A percentile compares a stretch with the other conserved stretches of the same genome.
phyloP scores from a whole-genome alignment of 2,888 invertebrate genomes.

The Xestia c-nigrum region DNA sequence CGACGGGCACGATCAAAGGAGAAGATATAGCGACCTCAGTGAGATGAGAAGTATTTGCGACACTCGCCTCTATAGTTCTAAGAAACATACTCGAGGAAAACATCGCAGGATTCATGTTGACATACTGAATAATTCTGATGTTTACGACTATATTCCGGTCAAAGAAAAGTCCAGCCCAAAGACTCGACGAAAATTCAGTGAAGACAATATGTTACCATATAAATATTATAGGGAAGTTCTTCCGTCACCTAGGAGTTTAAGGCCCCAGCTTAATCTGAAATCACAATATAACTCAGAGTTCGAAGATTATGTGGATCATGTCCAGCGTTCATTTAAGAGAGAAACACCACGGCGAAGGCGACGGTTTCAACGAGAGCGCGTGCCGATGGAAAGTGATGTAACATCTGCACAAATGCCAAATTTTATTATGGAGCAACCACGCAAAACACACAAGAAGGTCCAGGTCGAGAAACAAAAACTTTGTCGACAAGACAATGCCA shows the following conservation, averaged over 20 bases:
- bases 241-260: conserved; percentile 82
- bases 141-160: conserved; percentile 85
- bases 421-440: conserved; percentile 39
- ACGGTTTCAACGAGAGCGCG: conserved; percentile 54
- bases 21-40: conserved; percentile 69
- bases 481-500: conserved; percentile 67
- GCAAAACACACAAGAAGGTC: conserved; percentile 33
- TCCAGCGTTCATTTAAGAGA: conserved; percentile 54
- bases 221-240: conserved; percentile 81
- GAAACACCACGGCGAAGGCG: conserved; percentile 57
- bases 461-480: conserved; percentile 57
- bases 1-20: conserved; percentile 62
- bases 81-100: conserved; percentile 70
- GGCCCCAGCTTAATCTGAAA: conserved; percentile 83
- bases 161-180: conserved; percentile 86
- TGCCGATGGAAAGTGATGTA: conserved; percentile 65
- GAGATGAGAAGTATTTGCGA: conserved; percentile 83
- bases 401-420: conserved; percentile 54
- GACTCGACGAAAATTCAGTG: conserved; percentile 78
- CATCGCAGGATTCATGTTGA: conserved; percentile 69
- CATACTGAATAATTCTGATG: conserved; percentile 78
- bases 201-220: conserved; percentile 72
- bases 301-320: conserved; percentile 69
- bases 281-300: conserved; percentile 78
- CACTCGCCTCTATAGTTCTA: conserved; percentile 79